phyloP scores from a whole-genome alignment of 2,113 vertebrate genomes.

The Arothron firmamentum region DNA sequence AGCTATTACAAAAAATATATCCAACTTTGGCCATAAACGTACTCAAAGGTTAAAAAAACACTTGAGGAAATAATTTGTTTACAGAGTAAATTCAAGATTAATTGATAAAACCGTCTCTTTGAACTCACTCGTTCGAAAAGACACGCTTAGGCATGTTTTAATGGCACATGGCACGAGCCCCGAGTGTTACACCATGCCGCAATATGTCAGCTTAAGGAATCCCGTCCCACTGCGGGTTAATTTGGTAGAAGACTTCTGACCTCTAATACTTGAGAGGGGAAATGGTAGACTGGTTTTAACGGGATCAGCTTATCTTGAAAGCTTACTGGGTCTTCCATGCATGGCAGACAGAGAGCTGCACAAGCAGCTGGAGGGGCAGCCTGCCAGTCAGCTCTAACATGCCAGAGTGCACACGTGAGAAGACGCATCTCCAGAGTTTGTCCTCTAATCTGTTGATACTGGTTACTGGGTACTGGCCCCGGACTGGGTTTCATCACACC shows the following conservation, averaged over 20 bases:
- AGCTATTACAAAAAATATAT: constrained; percentile 68
- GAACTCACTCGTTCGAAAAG: constrained; percentile 38
- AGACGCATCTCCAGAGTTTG: constrained; percentile 26
- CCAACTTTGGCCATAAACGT: constrained; percentile 67
- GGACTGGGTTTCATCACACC: constrained; percentile 36
- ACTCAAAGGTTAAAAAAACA: constrained; percentile 56
- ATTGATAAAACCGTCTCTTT: constrained; percentile 54
- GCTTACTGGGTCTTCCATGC: constrained; percentile 34
- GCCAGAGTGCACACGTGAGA: constrained; percentile 39
- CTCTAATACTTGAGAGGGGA: constrained; percentile 34
- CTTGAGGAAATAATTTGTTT: constrained; percentile 49
- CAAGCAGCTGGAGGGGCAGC: constrained; percentile 29
- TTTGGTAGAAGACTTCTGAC: constrained; percentile 41
- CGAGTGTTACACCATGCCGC: constrained; percentile 32
- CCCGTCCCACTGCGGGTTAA: constrained; percentile 37
- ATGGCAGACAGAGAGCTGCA: constrained; percentile 33
- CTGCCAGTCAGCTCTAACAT: constrained; percentile 41
- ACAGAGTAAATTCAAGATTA: constrained; percentile 64
- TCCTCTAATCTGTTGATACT: constrained; percentile 48
- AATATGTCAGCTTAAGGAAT: constrained; percentile 18
- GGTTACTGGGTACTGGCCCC: constrained; percentile 51
- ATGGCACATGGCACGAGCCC: constrained; percentile 45
- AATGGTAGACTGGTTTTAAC: constrained; percentile 50
- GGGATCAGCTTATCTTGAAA: constrained; percentile 54
- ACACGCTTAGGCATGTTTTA: constrained; percentile 54